Conservation (phyloP, 2,113 vertebrate genomes). For the Phainopepla nitens region DNA sequence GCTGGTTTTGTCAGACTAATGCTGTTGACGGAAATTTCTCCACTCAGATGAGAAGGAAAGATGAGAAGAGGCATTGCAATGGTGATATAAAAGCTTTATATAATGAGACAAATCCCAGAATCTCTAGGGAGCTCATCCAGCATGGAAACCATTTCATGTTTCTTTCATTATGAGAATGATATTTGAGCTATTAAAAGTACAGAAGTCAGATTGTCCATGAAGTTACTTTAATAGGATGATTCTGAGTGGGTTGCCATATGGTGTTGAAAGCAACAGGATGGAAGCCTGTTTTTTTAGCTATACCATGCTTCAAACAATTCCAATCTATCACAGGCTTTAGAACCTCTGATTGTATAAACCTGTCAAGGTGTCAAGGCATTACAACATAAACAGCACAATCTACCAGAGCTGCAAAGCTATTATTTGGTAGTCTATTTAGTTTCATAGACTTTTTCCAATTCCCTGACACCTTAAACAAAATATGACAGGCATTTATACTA, state of each 20-base stretch:
- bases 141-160: slow-evolving; percentile 66
- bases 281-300: slow-evolving; percentile 29
- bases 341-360: slow-evolving; percentile 65
- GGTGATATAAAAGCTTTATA: slow-evolving; percentile 67
- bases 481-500: slow-evolving; percentile 68
- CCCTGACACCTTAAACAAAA: slow-evolving; percentile 68
- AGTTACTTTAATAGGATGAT: slow-evolving; percentile 62
- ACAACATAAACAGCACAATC: slow-evolving; percentile 65
- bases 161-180: slow-evolving; percentile 68
- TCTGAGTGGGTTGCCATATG: slow-evolving; percentile 11
- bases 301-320: slow-evolving; percentile 42
- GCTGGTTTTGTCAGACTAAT: slow-evolving; percentile 55
- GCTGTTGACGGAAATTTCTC: slow-evolving; percentile 69
- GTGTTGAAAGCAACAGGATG: slow-evolving; percentile 37
- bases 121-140: slow-evolving; percentile 64
- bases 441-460: slow-evolving; percentile 69
- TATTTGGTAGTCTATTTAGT: slow-evolving; percentile 68
- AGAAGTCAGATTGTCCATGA: slow-evolving; percentile 48
- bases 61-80: slow-evolving; percentile 62
- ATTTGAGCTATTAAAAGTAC: slow-evolving; percentile 60
- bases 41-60: slow-evolving; percentile 66
- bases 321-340: slow-evolving; percentile 61
- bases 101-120: slow-evolving; percentile 73
- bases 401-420: slow-evolving; percentile 61
- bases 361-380: slow-evolving; percentile 65